A percentile compares a stretch with the other conserved stretches of the same genome.
Evolutionary conservation across 2,113 vertebrate genomes (phyloP).

Genomic region (Callocephalon fimbriatum): DNA sequence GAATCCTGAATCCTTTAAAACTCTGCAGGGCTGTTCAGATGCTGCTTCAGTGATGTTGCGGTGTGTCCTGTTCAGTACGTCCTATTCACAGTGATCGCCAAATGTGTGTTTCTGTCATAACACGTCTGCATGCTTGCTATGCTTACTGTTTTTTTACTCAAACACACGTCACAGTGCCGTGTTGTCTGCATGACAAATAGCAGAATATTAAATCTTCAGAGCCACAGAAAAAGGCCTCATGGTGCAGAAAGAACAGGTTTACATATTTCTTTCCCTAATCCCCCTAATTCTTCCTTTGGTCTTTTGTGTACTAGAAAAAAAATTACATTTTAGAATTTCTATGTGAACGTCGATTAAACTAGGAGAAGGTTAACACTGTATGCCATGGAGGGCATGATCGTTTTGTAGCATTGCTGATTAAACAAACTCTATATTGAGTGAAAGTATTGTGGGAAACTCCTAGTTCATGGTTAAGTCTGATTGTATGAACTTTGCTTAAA

Average conservation of each 20-base stretch:
- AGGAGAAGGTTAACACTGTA: background rate
- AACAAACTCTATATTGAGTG: background rate
- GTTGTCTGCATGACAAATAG: slow-evolving; percentile 54
- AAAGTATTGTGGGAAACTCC: background rate
- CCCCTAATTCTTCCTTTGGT: background rate
- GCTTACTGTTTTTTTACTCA: slow-evolving; percentile 31
- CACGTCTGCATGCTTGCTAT: slow-evolving; percentile 47
- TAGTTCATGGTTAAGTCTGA: background rate
- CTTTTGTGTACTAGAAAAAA: background rate
- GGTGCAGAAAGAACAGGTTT: background rate
- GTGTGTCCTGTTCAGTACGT: background rate
- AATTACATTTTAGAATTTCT: background rate
- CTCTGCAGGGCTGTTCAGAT: background rate
- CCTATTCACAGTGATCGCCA: background rate
- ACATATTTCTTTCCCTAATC: background rate
- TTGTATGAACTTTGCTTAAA: background rate
- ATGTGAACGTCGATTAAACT: background rate
- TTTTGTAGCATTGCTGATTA: background rate
- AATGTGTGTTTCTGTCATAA: slow-evolving; percentile 2
- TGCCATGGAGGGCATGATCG: background rate
- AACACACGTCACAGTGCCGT: background rate
- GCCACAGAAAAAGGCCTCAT: background rate
- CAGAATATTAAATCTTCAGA: slow-evolving; percentile 25
- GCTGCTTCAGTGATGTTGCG: background rate
- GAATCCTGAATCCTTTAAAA: background rate